Conservation (phyloP, 2,797 vertebrate species). For the Cirrhinus mrigala region DNA sequence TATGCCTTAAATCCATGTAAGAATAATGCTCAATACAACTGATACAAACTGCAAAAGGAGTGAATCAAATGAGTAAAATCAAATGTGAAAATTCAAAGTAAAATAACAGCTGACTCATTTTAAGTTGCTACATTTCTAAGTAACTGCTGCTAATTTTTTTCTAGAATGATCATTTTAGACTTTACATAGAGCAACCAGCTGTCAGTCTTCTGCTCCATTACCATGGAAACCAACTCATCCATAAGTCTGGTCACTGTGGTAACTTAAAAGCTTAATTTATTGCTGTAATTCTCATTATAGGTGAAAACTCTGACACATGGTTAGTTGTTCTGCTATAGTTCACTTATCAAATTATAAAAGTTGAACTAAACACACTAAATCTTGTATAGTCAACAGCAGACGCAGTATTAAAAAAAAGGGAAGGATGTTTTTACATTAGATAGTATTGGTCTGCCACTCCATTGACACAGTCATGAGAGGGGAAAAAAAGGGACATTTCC, state of each 20-base stretch:
- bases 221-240: conserved; percentile 58
- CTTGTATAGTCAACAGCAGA: background rate
- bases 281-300: conserved; percentile 20
- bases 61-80: too few relatives aligned
- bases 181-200: conserved; percentile 45
- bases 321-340: conserved; percentile 5
- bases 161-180: conserved; percentile 20
- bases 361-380: conserved; percentile 10
- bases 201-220: conserved; percentile 45
- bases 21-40: background rate
- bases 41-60: background rate
- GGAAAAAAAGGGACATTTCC: conserved; percentile 39
- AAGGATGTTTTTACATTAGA: conserved; percentile 40
- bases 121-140: background rate
- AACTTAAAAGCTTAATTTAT: conserved; percentile 50
- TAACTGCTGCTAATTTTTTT: background rate
- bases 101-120: background rate
- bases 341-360: conserved; percentile 22
- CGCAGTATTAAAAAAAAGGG: background rate
- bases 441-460: conserved; percentile 9
- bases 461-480: conserved; percentile 24
- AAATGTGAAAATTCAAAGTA: background rate
- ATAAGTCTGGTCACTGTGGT: conserved; percentile 46
- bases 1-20: background rate
- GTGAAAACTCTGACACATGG: background rate